phyloP scores from a whole-genome alignment of 2,888 invertebrate genomes.

The Papilio demoleus region DNA sequence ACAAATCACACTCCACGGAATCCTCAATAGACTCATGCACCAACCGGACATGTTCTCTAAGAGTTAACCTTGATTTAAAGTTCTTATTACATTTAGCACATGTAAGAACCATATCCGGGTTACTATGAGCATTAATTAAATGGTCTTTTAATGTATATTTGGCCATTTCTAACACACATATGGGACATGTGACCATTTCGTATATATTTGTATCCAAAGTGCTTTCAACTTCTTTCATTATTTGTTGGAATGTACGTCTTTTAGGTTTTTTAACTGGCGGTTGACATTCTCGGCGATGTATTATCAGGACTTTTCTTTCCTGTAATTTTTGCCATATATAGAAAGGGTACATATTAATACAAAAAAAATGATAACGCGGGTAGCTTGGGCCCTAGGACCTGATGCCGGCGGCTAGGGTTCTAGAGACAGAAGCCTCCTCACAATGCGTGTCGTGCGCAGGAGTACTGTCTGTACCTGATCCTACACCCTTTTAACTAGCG shows the following conservation, averaged over 20 bases:
- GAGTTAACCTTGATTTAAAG: conserved; percentile 54
- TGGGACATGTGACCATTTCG: conserved; percentile 45
- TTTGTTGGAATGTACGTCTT: conserved; percentile 48
- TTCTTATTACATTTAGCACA: conserved; percentile 52
- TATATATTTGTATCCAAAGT: conserved; percentile 43
- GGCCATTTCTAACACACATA: conserved; percentile 52
- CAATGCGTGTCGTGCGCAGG: too few relatives aligned
- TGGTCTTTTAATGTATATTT: conserved; percentile 53
- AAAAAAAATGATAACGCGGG: too few relatives aligned
- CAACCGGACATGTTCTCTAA: conserved; percentile 55
- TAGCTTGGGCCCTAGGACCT: too few relatives aligned
- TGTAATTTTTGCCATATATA: not conserved
- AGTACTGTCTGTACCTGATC: too few relatives aligned
- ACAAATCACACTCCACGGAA: conserved; percentile 54
- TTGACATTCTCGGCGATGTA: conserved; percentile 50
- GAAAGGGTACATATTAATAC: too few relatives aligned
- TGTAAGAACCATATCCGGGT: conserved; percentile 44
- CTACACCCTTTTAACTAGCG: too few relatives aligned
- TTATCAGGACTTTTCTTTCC: conserved; percentile 40
- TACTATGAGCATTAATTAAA: conserved; percentile 51
- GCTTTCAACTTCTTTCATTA: conserved; percentile 41
- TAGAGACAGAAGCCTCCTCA: too few relatives aligned
- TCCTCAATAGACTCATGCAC: conserved; percentile 57
- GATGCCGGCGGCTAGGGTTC: too few relatives aligned
- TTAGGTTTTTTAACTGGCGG: conserved; percentile 49